A percentile compares a stretch with the other conserved stretches of the same genome.
phyloP scores from a whole-genome alignment of 2,888 invertebrate species.

The Drosophila parthenogenetica region DNA sequence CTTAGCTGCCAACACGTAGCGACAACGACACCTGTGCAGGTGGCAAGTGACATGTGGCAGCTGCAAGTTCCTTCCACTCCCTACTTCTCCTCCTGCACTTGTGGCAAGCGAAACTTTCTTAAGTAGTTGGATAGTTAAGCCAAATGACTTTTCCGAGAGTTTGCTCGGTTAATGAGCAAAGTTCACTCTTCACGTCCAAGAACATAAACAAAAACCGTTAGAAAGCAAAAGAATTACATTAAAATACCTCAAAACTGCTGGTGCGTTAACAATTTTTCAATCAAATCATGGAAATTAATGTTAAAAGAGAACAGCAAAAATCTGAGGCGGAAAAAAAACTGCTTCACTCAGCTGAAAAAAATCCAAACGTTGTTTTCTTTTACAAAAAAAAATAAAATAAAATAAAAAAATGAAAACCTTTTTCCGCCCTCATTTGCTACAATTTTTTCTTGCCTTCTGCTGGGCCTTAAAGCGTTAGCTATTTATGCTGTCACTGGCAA shows the following conservation, averaged over 20 bases:
- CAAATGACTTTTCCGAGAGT: conserved; percentile 24
- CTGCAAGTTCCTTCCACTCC: conserved; percentile 1
- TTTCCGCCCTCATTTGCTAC: neutral
- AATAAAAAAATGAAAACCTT: conserved; percentile 18
- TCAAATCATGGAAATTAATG: conserved; percentile 54
- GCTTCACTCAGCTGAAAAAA: conserved; percentile 50
- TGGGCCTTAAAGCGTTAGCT: conserved; percentile 14
- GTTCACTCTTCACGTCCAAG: conserved; percentile 14
- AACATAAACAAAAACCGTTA: neutral
- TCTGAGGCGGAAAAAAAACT: conserved; percentile 32
- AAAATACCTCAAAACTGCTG: conserved; percentile 23
- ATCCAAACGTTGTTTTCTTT: conserved; percentile 10
- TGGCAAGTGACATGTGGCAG: conserved; percentile 12
- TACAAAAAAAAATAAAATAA: conserved; percentile 3
- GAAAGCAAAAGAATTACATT: conserved; percentile 8
- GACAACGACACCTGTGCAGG: conserved; percentile 48
- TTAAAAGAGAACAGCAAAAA: neutral
- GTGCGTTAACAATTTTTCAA: conserved; percentile 41
- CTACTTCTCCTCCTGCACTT: neutral
- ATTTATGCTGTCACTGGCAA: conserved; percentile 31
- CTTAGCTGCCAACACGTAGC: conserved; percentile 43
- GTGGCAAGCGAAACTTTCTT: conserved; percentile 45
- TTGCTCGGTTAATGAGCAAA: conserved; percentile 55
- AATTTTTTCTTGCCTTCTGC: neutral
- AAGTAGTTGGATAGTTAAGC: conserved; percentile 50